Evolutionary conservation across 2,888 invertebrate genomes (phyloP), one percentile per base, ranked within the genome.

Genomic region (Deroplatys truncata): DNA sequence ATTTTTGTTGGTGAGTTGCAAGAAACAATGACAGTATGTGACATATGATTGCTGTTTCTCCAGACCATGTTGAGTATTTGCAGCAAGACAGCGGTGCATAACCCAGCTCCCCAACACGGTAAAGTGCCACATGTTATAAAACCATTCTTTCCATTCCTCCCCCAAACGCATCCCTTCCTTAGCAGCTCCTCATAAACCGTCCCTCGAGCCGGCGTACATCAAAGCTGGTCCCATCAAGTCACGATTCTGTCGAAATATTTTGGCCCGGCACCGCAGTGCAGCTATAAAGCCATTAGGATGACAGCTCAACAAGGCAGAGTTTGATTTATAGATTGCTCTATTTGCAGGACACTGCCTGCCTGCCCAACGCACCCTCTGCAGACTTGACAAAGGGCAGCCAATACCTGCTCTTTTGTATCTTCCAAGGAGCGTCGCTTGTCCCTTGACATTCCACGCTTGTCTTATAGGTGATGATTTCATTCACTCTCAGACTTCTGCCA

Each of bases 211-310:
- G 85, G 85, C 43, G 35, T 20, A 85, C 85, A 43, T 85, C 85
- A 85, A 85, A 85, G 43, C 43, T 72, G 43, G 25, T 9, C 25
- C 43, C 85, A 43, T 85, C 43, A 43, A 35, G 85, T 43, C 15
- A 31, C 25, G n/a, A 85, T 43, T 28, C 43, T 85, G 85, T 85
- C 85, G 85, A 85, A 85, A 85, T 85, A 85, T 85, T 85, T 85
- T 85, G 85, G n/a, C 43, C 43, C 20, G 56, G 56, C 56, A 72
- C 56, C 56, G 20, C 56, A 16, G 20, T 72, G 56, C 56, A 20
- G 56, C 56, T 72, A 72, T 72, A 72, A 72, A 72, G 56, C 56
- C 56, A 72, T 72, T 72, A 72, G 56, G 56, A 72, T 72, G 56
- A 72, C 56, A 72, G 56, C 56, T 72, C 20, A 72, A 72, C 56